Base-by-base conservation (phyloP, 64 coral and sea anemone genomes). In the Porites lutea region DNA sequence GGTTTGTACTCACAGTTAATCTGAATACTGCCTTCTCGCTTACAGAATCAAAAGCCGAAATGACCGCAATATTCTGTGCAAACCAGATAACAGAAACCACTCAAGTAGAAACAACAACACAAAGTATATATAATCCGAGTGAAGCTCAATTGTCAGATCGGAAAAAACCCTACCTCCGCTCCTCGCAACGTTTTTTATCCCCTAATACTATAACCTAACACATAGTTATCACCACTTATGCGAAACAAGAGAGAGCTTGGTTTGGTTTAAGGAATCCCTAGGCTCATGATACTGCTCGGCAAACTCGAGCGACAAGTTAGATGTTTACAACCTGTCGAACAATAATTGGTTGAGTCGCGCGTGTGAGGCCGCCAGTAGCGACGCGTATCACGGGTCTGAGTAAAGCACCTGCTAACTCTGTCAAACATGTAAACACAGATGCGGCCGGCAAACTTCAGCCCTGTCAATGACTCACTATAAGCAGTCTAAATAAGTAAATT, bases 321-420 rank as follows among this genome's bases (percentile, higher is more conserved):
- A 68, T 84, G 62, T 84, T 84, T 84, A 84, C 63, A 84, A 67
- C 59, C 48, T 67, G 63, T 69, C 81, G 81, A 61, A 50, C 19
- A 84, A 69, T 84, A 52, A 84, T 84, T 84, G 81, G 81, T 84
- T 49, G 3, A 84, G 37, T 55, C 27, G 27, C 27, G 27, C 27
- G 27, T 37, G 27, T 37, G 27, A 37, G 27, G 65, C 18, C 0
- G 61, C 15, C 18, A 63, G 61, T 46, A 61, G 44, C 19, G 52
- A 68, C 52, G 45, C 67, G 81, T 84, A 46, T 84, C 62, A 68
- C 81, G 64, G 62, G 62, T 69, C 62, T 52, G 19, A 68, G 4
- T 66, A 13, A 14, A 20, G 69, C 81, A 84, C 81, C 81, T 84
- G 81, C 81, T 68, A 69, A 20, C 50, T 65, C 15, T 14, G 10